These are phyloP conservation scores for Avahi laniger DNA, from an alignment of 2,797 vertebrate genomes.

Conservation along the genomic window DNA sequence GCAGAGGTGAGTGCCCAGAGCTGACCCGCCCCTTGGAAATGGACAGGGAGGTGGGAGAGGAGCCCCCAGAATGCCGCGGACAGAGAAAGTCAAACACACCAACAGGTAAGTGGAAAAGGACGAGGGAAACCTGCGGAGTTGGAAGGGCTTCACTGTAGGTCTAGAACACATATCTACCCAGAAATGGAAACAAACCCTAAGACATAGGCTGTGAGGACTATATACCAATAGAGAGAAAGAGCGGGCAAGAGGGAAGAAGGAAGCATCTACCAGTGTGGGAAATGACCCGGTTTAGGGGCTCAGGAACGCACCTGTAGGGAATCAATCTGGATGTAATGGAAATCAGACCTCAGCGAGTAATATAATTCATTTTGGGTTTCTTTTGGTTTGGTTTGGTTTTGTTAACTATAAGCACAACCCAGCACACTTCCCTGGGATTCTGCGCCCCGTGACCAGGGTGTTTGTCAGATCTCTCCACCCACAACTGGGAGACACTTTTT, in stretches of 20 bases:
- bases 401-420: background rate
- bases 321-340: background rate
- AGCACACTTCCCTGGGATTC: background rate
- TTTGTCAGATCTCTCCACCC: too few relatives aligned
- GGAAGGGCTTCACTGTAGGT: rapidly evolving
- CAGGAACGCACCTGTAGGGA: background rate
- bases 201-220: rapidly evolving
- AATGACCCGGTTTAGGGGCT: background rate
- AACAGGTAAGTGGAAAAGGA: rapidly evolving
- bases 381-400: background rate
- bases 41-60: background rate
- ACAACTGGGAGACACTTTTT: background rate
- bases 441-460: rapidly evolving
- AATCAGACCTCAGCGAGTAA: background rate
- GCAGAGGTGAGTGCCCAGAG: too few relatives aligned
- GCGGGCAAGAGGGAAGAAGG: rapidly evolving
- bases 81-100: background rate
- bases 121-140: rapidly evolving
- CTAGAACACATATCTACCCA: rapidly evolving
- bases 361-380: background rate
- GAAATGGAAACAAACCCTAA: background rate
- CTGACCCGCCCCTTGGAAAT: background rate
- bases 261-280: rapidly evolving
- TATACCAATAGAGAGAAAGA: background rate
- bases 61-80: too few relatives aligned